Base-by-base conservation (phyloP, 2,888 invertebrate genomes). In the Clitarchus hookeri region DNA sequence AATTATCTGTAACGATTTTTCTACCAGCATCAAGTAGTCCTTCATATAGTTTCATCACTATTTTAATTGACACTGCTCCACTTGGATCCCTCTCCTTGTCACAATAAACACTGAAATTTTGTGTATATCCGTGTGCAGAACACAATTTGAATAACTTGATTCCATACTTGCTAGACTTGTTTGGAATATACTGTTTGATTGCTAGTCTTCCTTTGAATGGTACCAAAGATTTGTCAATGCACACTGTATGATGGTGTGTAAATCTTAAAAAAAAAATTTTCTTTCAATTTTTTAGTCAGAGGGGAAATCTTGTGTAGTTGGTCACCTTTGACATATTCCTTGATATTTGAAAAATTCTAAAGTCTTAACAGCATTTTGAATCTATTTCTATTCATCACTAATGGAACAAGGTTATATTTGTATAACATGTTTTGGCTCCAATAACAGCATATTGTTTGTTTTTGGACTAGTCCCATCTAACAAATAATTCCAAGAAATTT, bases 271-370 rank as follows among this genome's bases (percentile, higher is more conserved):
- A n/a, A n/a, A n/a, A n/a, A 23, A 65, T 65, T 65, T 23, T 11
- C 23, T 65, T 16, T 65, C 65, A 65, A 16, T 23, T 65, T 23
- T 65, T 65, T 23, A 65, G 16, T 23, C n/a, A 65, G 16, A 65
- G 65, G 65, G 65, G n/a, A 65, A 65, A 65, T 65, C 65, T 65
- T 65, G 65, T 23, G 65, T 65, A 65, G 65, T 65, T 19, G 65
- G 65, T 65, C 65, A 65, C 65, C n/a, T 65, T 65, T 23, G 23
- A 65, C 65, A 8, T 65, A 19, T n/a, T 65, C 23, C 12, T 65
- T n/a, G n/a, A 11, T 65, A 65, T 65, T 65, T 16, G n/a, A 65
- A 65, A 65, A 65, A n/a, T 16, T 11, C n/a, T 19, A 65, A 1
- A 65, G 23, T n/a, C 23, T 16, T 65, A 65, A 19, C 65, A 65